Evolutionary conservation across 2,888 invertebrate species (phyloP), one percentile per base, ranked within the genome.

Genomic region (Flabesymbios commensalis): DNA sequence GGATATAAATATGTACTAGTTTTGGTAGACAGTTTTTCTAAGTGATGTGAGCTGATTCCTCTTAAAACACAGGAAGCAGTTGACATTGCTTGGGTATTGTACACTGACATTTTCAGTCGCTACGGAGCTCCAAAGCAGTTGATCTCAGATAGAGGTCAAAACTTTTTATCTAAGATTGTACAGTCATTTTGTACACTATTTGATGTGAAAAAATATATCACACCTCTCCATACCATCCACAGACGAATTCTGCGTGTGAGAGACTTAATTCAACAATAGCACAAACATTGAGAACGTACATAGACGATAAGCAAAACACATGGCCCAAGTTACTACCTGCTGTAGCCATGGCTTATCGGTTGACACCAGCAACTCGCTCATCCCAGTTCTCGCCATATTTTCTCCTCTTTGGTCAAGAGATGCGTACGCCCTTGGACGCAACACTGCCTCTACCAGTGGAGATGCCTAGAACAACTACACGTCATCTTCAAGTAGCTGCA

Each of bases 31-130:
- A 43, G 57, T 1, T 60, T 64, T 28, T 54, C 63, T 3, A 53
- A 56, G n/a, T 71, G 66, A 63, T 39, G 61, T 41, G 71, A 71
- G 52, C 64, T 63, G 1, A 59, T 71, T 51, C 66, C 69, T 1
- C 4, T 55, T 4, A 43, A 43, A 55, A 43, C 55, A 26, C 24
- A 24, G 5, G 5, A 41, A 26, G 55, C 19, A 5, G 17, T 10
- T 5, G 41, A 43, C 5, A 55, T 55, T 14, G 55, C 42, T 10
- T 10, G 26, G 10, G 28, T 55, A n/a, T n/a, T 55, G 17, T 55
- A 43, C 29, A 5, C 5, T 26, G 55, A 43, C 5, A 55, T 55
- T 26, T 42, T 55, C n/a, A 42, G 55, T 28, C 7, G 55, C 7
- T 55, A 26, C 10, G 43, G 55, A 55, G 43, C 55, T 42, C 41